phyloP scores from a whole-genome alignment of 1,140 invertebrate species.

The Trachymyrmex cornetzi region DNA sequence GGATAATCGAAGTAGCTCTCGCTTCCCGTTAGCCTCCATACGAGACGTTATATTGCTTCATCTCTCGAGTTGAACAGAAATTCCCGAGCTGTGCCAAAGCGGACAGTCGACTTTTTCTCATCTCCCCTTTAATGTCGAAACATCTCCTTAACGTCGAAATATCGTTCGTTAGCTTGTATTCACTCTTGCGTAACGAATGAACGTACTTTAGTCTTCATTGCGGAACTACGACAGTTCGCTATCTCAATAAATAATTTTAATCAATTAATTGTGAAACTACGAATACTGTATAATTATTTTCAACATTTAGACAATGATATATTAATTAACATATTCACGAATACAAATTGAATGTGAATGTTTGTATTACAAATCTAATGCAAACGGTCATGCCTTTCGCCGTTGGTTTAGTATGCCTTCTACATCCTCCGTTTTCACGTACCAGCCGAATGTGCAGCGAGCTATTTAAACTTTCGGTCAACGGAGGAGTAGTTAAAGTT shows the following conservation, averaged over 20 bases:
- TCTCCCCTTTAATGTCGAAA: constrained; percentile 52
- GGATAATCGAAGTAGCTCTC: constrained; percentile 61
- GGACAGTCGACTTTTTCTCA: constrained; percentile 36
- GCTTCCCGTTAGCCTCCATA: constrained; percentile 41
- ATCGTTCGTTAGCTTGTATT: constrained; percentile 16
- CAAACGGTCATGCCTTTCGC: constrained; percentile 37
- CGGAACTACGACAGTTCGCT: not conserved
- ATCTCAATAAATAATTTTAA: constrained; percentile 21
- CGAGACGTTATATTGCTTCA: constrained; percentile 56
- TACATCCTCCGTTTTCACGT: constrained; percentile 19
- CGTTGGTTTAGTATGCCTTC: constrained; percentile 37
- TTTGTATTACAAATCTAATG: constrained; percentile 41
- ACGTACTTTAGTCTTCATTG: not conserved
- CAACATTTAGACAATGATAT: not conserved
- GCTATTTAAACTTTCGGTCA: constrained; percentile 65
- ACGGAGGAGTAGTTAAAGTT: constrained; percentile 63
- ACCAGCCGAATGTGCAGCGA: constrained; percentile 49
- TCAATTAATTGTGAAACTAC: constrained; percentile 26
- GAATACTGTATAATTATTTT: not conserved
- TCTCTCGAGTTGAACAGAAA: constrained; percentile 51
- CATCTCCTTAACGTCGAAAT: constrained; percentile 49
- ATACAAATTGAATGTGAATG: not conserved
- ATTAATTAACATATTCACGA: constrained; percentile 31
- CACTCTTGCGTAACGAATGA: constrained; percentile 25
- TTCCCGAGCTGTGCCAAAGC: not conserved